phyloP scores from a whole-genome alignment of 2,113 vertebrate genomes.

The Nothobranchius furzeri region DNA sequence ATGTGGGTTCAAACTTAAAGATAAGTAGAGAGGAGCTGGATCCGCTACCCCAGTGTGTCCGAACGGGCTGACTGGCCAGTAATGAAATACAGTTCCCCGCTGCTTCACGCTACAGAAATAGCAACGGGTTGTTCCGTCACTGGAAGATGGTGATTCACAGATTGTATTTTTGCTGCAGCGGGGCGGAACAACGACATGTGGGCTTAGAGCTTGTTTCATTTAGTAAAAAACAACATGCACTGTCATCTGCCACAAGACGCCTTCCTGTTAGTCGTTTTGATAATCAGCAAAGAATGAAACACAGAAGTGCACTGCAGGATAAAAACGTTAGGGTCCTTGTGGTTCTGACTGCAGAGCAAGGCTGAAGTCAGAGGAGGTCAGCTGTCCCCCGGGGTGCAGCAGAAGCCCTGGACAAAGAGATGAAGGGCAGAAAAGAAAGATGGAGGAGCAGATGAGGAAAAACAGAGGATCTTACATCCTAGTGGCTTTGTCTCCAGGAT shows the following conservation, averaged over 20 bases:
- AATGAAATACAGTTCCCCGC: conserved; percentile 60
- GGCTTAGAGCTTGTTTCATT: conserved; percentile 4
- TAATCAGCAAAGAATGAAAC: conserved; percentile 1
- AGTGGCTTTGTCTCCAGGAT: conserved; percentile 71
- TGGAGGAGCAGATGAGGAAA: not conserved
- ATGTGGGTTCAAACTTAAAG: conserved; percentile 1
- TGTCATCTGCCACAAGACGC: not conserved
- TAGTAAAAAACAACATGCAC: conserved; percentile 23
- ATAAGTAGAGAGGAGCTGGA: not conserved
- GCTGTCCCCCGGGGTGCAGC: conserved; percentile 34
- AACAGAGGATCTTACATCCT: conserved; percentile 39
- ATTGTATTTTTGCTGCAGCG: conserved; percentile 51
- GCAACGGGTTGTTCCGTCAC: conserved; percentile 62
- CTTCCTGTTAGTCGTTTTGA: conserved; percentile 3
- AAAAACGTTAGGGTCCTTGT: not conserved
- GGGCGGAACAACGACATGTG: conserved; percentile 16
- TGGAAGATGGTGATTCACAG: conserved; percentile 64
- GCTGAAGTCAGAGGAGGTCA: conserved; percentile 40
- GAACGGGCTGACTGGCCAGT: conserved; percentile 56
- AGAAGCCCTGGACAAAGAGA: conserved; percentile 33
- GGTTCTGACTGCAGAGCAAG: conserved; percentile 17
- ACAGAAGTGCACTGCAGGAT: not conserved
- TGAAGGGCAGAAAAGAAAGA: conserved; percentile 3
- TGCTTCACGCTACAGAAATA: conserved; percentile 64
- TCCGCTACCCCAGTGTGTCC: conserved; percentile 14